Evolutionary conservation across 2,888 invertebrate genomes (phyloP).

Genomic region (Sycophila texana): DNA sequence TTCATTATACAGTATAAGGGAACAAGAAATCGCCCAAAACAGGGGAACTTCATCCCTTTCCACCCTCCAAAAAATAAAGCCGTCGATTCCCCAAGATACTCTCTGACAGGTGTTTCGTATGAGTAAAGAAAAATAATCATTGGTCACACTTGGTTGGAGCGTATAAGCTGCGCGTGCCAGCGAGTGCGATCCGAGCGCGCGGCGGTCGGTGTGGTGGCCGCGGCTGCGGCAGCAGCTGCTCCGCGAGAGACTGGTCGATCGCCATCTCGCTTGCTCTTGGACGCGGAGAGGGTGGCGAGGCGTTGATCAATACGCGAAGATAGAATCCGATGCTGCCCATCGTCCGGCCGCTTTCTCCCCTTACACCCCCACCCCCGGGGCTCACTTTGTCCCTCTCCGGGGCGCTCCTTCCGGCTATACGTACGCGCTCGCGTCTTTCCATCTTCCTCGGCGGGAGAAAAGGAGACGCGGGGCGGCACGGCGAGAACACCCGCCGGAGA

Average conservation of each 20-base stretch:
- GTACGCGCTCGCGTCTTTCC: constrained; percentile 6
- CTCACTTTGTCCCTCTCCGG: constrained; percentile 43
- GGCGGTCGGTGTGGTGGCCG: constrained; percentile 75
- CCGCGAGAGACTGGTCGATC: constrained; percentile 37
- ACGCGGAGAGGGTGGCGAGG: constrained; percentile 63
- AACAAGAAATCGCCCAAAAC: too few relatives aligned
- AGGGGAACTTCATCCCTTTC: too few relatives aligned
- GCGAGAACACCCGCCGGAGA: constrained; percentile 10
- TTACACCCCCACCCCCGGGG: constrained; percentile 10
- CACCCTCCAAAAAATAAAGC: too few relatives aligned
- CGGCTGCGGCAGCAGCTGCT: constrained; percentile 67
- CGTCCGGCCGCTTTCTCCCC: constrained; percentile 58
- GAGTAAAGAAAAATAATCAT: constrained; percentile 27
- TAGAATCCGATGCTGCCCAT: constrained; percentile 74
- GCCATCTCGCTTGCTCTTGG: background rate
- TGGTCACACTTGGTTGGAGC: background rate
- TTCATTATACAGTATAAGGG: too few relatives aligned
- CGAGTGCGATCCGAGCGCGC: background rate
- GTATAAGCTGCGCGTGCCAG: constrained; percentile 4
- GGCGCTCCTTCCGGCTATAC: constrained; percentile 10
- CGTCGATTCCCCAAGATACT: too few relatives aligned
- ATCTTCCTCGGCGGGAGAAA: background rate
- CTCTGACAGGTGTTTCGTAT: background rate
- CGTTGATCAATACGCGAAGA: constrained; percentile 76
- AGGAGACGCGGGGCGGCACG: background rate